Evolutionary conservation across 1,140 invertebrate species (phyloP).

Genomic region (Neotoxoptera formosana): DNA sequence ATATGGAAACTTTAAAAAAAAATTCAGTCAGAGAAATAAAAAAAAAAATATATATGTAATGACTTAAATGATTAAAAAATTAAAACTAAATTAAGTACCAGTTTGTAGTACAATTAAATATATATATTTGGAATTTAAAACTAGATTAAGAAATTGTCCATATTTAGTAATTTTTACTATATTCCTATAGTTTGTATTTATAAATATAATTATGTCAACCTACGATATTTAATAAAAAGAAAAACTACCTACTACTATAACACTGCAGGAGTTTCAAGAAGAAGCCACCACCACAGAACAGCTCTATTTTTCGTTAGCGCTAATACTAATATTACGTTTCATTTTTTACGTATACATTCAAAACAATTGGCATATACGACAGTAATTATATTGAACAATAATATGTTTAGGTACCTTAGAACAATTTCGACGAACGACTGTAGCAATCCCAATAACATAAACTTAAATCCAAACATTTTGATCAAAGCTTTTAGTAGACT

Average conservation of each 20-base stretch:
- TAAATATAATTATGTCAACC: no score
- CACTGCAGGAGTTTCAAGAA: background rate
- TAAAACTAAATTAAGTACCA: no score
- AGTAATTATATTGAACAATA: background rate
- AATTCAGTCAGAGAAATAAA: background rate
- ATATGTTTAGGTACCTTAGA: slow-evolving; percentile 61
- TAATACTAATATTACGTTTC: background rate
- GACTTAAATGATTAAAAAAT: background rate
- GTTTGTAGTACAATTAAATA: no score
- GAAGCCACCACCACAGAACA: background rate
- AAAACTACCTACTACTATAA: background rate
- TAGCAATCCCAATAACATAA: slow-evolving; percentile 66
- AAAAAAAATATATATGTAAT: background rate
- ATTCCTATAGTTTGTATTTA: no score
- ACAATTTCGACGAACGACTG: slow-evolving; percentile 67
- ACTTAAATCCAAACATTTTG: slow-evolving; percentile 67
- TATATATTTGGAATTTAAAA: no score
- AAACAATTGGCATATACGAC: background rate
- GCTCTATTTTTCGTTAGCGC: background rate
- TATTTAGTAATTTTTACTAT: no score
- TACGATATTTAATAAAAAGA: background rate
- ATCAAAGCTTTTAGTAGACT: slow-evolving; percentile 67
- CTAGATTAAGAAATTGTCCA: no score
- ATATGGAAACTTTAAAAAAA: background rate
- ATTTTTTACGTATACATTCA: background rate